phyloP scores from a whole-genome alignment of 2,888 invertebrate genomes.

The Colostygia pectinataria region DNA sequence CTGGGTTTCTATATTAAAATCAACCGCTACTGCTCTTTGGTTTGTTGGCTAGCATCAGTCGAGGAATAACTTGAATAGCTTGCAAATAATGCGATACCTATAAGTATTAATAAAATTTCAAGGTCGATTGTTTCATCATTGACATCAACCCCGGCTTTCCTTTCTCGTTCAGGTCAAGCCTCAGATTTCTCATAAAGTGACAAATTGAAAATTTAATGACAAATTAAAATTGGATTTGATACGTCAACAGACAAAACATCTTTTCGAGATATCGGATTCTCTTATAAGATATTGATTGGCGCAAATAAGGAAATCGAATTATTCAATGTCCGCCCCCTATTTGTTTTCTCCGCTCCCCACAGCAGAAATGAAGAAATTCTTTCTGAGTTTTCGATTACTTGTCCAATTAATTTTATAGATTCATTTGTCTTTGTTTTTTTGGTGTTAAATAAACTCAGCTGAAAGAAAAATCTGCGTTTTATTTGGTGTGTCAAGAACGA shows the following conservation, averaged over 20 bases:
- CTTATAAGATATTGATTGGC: constrained; percentile 79
- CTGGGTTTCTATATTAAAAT: constrained; percentile 50
- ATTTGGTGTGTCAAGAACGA: constrained; percentile 13
- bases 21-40: constrained; percentile 15
- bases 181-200: constrained; percentile 5
- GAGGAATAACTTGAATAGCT: too few species aligned
- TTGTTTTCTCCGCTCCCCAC: constrained; percentile 74
- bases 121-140: too few species aligned
- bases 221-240: constrained; percentile 18
- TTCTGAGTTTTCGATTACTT: constrained; percentile 83
- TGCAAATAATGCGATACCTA: too few species aligned
- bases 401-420: constrained; percentile 83
- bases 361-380: constrained; percentile 81
- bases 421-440: constrained; percentile 76
- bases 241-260: constrained; percentile 49
- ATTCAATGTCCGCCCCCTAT: constrained; percentile 83
- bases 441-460: constrained; percentile 28
- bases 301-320: constrained; percentile 83
- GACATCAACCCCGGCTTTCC: too few species aligned
- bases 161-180: background rate
- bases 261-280: constrained; percentile 64
- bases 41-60: background rate
- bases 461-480: constrained; percentile 11
- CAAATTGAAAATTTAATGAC: background rate
- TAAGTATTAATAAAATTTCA: too few species aligned